Base-by-base conservation (phyloP, 2,797 vertebrate species). In the Mus minutoides region DNA sequence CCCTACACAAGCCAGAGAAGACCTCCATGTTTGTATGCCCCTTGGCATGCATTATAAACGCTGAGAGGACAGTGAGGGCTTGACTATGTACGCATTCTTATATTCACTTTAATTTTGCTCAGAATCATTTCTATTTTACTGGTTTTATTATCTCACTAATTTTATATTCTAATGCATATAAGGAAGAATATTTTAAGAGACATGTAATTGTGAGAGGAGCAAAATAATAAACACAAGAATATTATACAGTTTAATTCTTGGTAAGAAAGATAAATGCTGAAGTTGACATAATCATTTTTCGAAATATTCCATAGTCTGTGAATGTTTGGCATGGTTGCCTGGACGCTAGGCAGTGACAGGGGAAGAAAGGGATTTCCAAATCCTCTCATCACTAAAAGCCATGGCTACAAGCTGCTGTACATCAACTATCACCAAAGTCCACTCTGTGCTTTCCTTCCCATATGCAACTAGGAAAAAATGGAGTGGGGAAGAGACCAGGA, bases 381-480 rank as follows among this genome's bases (percentile, higher is more conserved):
- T n/a, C n/a, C 8, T 67, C 7, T 31, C 34, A 40, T 14, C 37
- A 24, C 14, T 21, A 31, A 83, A 60, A 77, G 12, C 8, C 16
- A 19, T 37, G 83, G 29, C 54, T 75, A 75, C n/a, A 73, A 56
- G 52, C 17, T 7, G 34, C 46, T 34, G 5, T 12, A 21, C 29
- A 14, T 31, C 77, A 34, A 62, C 17, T 16, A 43, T 31, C 19
- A 11, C 14, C 8, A 31, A 43, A 58, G 31, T 43, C 17, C 1
- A 1, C 0, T 22, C n/a, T 73, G 24, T 1, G 12, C 49, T 19
- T 2, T 17, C 60, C n/a, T 17, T 6, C 2, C 12, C 6, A 12
- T 3, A 9, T 13, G 3, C 31, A 76, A 24, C 46, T 29, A 46
- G 24, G 78, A 73, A 29, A 49, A 43, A 46, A 49, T 43, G 24